Evolutionary conservation across 2,888 invertebrate species (phyloP), one percentile per base, ranked within the genome.

Genomic region (Rhagium mordax): DNA sequence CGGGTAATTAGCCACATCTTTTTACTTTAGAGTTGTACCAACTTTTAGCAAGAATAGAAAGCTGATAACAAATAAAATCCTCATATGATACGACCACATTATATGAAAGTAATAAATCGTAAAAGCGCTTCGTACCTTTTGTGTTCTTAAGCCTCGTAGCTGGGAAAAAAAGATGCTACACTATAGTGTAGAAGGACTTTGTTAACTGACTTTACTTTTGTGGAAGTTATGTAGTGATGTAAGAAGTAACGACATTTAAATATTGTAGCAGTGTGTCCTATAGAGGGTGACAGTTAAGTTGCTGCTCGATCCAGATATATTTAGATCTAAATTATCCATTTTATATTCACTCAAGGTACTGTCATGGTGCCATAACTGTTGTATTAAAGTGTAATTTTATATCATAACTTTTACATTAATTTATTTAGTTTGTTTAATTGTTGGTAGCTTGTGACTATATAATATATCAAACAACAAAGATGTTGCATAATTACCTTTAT

Each of bases 181-280:
- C 33, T 41, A 10, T 60, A 60, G 41, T 41, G 13, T 59, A 59
- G 33, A 15, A 55, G 13, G 21, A 21, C 55, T 57, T 27, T 57
- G 55, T 60, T 41, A 15, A 20, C 13, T 61, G 3, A 47, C 7
- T 48, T 61, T 21, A 61, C 18, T 61, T 61, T 47, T 47, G 16
- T 55, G 20, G 6, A 48, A 47, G 18, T 41, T 61, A 61, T 18
- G 8, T 61, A 61, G 47, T 47, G 47, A 48, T 15, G 24, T 61
- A 61, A 24, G 61, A 48, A 47, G n/a, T 61, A 61, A 47, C 21
- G 7, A 57, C 27, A 61, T 48, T 61, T 48, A 61, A 55, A 55
- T 24, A 55, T 61, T 47, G 20, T 61, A 61, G 61, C 61, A 48
- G 48, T 21, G 18, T 61, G 61, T 47, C 47, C 47, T 20, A 10